Percentiles rank a stretch among this genome's conserved stretches.
phyloP scores from a whole-genome alignment of 2,113 vertebrate species.

The Nesogale talazaci region DNA sequence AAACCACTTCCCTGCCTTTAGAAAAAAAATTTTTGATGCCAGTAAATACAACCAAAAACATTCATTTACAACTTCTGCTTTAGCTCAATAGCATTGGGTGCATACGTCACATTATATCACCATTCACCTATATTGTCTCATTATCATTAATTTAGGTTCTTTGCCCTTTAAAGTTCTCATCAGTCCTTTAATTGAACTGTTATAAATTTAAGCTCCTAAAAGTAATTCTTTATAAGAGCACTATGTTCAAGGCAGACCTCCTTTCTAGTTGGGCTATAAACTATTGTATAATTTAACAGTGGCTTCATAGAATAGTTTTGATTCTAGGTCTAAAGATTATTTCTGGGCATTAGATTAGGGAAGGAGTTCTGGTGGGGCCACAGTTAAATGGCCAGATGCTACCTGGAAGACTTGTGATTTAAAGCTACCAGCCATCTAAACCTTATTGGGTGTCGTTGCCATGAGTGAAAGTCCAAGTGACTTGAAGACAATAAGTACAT shows the following conservation, averaged over 20 bases:
- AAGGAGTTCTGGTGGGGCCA: not conserved
- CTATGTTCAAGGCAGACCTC: not conserved
- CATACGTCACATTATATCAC: not conserved
- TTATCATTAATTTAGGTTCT: not conserved
- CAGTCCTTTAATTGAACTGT: not conserved
- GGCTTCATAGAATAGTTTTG: not conserved
- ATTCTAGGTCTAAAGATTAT: not conserved
- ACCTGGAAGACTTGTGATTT: not conserved
- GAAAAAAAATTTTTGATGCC: not conserved
- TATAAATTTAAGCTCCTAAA: not conserved
- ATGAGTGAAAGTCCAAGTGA: not conserved
- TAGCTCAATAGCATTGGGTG: not conserved
- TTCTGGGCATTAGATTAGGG: not conserved
- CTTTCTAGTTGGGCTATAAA: not conserved
- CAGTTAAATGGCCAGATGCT: not conserved
- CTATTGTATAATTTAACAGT: not conserved
- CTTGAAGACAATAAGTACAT: not conserved
- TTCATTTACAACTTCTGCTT: not conserved
- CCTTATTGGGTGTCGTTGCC: not conserved
- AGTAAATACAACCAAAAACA: not conserved
- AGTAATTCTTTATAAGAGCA: not conserved
- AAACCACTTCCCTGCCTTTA: not conserved
- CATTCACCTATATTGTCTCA: not conserved
- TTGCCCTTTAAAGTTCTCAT: not conserved
- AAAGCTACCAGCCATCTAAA: not conserved